A percentile compares a stretch with the other conserved stretches of the same genome.
Conservation (phyloP, 2,113 vertebrate genomes). For the Neopipo cinnamomea region DNA sequence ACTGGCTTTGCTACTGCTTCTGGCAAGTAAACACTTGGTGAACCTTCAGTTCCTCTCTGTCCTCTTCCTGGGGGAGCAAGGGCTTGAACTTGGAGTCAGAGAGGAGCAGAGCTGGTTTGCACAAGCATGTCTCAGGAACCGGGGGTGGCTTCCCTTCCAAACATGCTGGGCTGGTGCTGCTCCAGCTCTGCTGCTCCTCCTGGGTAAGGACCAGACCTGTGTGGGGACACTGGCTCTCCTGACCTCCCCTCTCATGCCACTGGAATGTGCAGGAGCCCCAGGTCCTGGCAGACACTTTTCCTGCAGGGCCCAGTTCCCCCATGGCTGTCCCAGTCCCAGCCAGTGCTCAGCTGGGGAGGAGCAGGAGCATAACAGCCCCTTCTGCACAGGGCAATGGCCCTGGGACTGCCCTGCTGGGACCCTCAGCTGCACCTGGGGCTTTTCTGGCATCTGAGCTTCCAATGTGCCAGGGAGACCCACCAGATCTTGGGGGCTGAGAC, state of each 20-base stretch:
- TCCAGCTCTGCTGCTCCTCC: not conserved
- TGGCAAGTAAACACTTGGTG: not conserved
- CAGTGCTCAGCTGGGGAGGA: not conserved
- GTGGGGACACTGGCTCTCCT: not conserved
- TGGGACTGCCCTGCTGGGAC: not conserved
- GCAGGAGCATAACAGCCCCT: not conserved
- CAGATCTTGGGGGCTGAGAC: not conserved
- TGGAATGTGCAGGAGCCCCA: too few relatives aligned
- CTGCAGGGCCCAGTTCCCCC: not conserved
- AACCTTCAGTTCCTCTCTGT: not conserved
- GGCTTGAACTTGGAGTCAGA: not conserved
- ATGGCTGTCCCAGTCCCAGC: accelerated
- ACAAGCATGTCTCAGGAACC: accelerated
- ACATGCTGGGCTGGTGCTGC: not conserved
- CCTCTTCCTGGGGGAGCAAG: not conserved
- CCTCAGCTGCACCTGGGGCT: not conserved
- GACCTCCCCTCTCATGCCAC: accelerated
- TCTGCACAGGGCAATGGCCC: not conserved
- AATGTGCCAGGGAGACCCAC: not conserved
- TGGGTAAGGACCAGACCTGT: accelerated
- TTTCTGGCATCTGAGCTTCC: not conserved
- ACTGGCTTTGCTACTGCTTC: not conserved
- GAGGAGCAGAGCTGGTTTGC: not conserved
- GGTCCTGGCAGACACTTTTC: accelerated
- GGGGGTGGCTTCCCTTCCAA: not conserved